Conservation (phyloP, 2,888 invertebrate species). For the Pollenia amentaria region DNA sequence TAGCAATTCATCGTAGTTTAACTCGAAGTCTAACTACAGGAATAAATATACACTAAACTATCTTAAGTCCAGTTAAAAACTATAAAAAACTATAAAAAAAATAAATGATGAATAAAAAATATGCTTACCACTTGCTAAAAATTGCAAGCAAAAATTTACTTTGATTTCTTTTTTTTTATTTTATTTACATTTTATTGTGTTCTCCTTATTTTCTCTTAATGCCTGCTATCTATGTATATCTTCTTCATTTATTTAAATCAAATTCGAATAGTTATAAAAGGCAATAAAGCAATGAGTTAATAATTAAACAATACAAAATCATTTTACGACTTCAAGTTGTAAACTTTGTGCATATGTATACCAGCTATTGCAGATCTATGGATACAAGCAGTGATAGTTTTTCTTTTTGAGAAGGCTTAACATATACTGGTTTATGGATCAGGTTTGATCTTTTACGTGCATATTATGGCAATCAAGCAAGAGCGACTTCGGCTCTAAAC, state of each 20-base stretch:
- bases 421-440: conserved; percentile 68
- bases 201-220: neutral
- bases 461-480: conserved; percentile 38
- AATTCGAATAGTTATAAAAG: conserved; percentile 10
- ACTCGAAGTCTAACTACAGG: too few relatives aligned
- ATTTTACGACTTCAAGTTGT: conserved; percentile 22
- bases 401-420: conserved; percentile 49
- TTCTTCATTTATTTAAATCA: conserved; percentile 11
- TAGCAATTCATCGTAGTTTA: too few relatives aligned
- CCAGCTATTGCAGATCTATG: neutral
- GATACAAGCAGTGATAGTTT: conserved; percentile 30
- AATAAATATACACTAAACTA: too few relatives aligned
- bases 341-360: conserved; percentile 14
- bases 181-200: neutral
- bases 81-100: too few relatives aligned
- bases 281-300: conserved; percentile 43
- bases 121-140: neutral
- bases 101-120: too few relatives aligned
- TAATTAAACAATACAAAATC: conserved; percentile 41
- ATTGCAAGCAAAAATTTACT: conserved; percentile 50
- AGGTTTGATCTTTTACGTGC: conserved; percentile 62
- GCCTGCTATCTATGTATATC: neutral
- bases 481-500: conserved; percentile 39
- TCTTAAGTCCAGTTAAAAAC: too few relatives aligned
- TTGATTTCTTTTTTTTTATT: neutral